Conservation (phyloP, 2,113 vertebrate species). For the Gopherus flavomarginatus region DNA sequence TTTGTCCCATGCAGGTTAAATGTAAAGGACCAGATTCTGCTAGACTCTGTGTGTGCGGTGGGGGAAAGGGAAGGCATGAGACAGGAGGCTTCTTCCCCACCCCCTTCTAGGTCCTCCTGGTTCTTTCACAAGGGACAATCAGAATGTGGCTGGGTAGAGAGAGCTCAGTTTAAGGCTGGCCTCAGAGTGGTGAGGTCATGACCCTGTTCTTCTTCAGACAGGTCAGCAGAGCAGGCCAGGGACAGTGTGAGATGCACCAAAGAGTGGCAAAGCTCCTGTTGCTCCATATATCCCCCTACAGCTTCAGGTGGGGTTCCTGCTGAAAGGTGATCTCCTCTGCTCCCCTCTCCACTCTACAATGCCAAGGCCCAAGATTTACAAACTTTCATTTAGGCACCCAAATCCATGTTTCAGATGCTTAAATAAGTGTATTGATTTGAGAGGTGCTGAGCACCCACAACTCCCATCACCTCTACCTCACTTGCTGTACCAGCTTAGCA, state of each 20-base stretch:
- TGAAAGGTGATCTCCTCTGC: background rate
- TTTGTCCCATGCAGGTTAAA: background rate
- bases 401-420: background rate
- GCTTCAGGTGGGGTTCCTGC: background rate
- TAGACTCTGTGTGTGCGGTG: background rate
- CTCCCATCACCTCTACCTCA: background rate
- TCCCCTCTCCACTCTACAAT: background rate
- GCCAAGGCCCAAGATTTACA: background rate
- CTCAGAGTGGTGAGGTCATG: background rate
- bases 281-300: background rate
- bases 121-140: background rate
- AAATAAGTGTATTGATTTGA: background rate
- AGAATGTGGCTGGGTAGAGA: rapidly evolving
- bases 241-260: background rate
- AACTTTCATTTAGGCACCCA: background rate
- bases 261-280: background rate
- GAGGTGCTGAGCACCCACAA: background rate
- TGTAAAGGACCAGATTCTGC: background rate
- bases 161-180: background rate
- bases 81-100: background rate
- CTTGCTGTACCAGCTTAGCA: background rate
- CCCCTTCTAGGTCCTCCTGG: background rate
- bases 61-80: background rate
- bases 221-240: background rate
- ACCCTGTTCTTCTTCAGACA: background rate